Percentiles rank a stretch among this genome's conserved stretches.
phyloP scores from a whole-genome alignment of 2,888 invertebrate species.

The Bursaphelenchus okinawaensis region DNA sequence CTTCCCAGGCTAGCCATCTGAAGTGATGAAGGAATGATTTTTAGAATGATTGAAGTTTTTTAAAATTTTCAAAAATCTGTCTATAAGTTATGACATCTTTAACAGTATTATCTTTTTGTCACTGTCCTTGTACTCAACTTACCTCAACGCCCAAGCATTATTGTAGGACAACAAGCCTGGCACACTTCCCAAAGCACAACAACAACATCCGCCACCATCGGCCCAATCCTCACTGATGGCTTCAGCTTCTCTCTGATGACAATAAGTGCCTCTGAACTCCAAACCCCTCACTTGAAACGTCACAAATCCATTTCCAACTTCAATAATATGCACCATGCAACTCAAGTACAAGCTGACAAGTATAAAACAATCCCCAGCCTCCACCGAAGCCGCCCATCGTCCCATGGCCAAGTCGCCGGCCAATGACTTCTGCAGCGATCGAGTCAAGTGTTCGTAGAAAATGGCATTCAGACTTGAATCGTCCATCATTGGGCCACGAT shows the following conservation, averaged over 20 bases:
- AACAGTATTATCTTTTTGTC: not conserved
- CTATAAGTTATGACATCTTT: not conserved
- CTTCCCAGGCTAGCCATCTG: constrained; percentile 91
- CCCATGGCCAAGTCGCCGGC: constrained; percentile 78
- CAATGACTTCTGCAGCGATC: constrained; percentile 67
- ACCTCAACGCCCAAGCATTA: constrained; percentile 75
- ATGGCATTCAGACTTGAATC: constrained; percentile 98
- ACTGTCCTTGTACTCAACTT: not conserved
- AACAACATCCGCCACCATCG: constrained; percentile 86
- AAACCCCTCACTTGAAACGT: constrained; percentile 90
- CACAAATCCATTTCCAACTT: constrained; percentile 90
- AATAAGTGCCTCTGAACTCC: constrained; percentile 94
- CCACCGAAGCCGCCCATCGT: constrained; percentile 83
- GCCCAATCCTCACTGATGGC: constrained; percentile 95
- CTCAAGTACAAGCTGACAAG: constrained; percentile 88
- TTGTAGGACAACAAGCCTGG: constrained; percentile 85
- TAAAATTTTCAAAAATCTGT: not conserved
- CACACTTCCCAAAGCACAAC: constrained; percentile 80
- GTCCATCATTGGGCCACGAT: constrained; percentile 68
- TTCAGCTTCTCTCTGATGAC: constrained; percentile 80
- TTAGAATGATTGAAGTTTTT: too few species aligned
- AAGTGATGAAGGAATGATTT: too few species aligned
- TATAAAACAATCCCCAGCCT: constrained; percentile 95
- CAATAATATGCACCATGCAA: constrained; percentile 93
- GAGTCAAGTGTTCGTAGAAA: constrained; percentile 95